These are phyloP conservation scores for Rhingia rostrata DNA, from an alignment of 2,888 invertebrate species.

Conservation along the genomic window DNA sequence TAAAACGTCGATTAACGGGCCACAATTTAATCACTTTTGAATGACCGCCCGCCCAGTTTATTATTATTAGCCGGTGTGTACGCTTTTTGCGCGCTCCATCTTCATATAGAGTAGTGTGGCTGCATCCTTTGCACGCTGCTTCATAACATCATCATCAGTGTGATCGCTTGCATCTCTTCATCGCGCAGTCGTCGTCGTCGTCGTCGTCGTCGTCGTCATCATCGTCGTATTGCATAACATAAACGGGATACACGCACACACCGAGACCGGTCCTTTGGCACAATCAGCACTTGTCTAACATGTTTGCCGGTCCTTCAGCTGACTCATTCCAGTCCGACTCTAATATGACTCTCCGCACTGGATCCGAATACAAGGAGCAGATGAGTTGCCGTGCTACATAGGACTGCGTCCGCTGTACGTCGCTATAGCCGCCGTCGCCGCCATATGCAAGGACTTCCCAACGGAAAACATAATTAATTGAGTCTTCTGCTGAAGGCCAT, in stretches of 20 bases:
- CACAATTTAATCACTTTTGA: constrained; percentile 73
- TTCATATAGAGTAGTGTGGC: constrained; percentile 23
- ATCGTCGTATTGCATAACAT: constrained; percentile 9
- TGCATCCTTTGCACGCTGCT: constrained; percentile 35
- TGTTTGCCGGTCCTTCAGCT: constrained; percentile 24
- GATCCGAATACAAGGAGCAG: constrained; percentile 9
- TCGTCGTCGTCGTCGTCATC: too few relatives aligned
- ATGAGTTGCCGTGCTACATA: constrained; percentile 9
- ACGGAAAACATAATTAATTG: constrained; percentile 52
- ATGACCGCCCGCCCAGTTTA: constrained; percentile 72
- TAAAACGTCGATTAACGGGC: constrained; percentile 73
- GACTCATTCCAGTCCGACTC: constrained; percentile 26
- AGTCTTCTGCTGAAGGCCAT: constrained; percentile 53
- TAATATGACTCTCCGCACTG: not conserved
- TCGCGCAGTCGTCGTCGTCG: not conserved
- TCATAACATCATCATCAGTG: constrained; percentile 46
- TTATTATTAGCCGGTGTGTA: constrained; percentile 64
- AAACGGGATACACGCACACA: not conserved
- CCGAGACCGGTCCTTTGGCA: constrained; percentile 2
- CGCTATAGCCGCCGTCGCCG: not conserved
- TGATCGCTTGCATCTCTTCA: constrained; percentile 12
- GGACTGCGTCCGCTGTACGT: constrained; percentile 6
- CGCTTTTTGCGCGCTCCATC: constrained; percentile 26
- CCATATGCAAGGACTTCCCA: constrained; percentile 16
- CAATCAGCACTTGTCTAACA: constrained; percentile 53